Evolutionary conservation across 2,113 vertebrate species (phyloP).

Genomic region (Dromas ardeola): DNA sequence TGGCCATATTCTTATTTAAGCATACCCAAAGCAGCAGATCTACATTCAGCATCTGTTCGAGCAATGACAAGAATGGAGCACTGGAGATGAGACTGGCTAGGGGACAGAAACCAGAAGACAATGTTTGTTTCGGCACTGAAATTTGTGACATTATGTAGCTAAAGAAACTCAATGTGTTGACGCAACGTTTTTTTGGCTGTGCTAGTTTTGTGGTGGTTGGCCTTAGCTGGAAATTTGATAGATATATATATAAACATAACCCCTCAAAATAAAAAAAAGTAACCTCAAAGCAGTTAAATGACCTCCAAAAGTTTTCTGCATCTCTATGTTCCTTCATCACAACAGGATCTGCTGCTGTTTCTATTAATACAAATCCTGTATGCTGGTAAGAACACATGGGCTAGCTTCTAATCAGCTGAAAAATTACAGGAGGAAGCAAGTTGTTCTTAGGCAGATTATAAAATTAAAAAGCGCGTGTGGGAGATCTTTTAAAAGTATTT

Average conservation of each 20-base stretch:
- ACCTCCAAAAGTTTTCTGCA: neutral
- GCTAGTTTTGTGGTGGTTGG: neutral
- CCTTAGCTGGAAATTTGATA: neutral
- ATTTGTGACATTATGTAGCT: fast-evolving
- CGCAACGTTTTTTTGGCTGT: neutral
- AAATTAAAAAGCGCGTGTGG: neutral
- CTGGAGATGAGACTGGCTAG: neutral
- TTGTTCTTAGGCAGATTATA: constrained; percentile 1
- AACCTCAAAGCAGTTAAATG: neutral
- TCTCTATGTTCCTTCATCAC: neutral
- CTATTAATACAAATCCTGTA: neutral
- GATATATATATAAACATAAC: neutral
- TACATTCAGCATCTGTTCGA: neutral
- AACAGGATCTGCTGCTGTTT: neutral
- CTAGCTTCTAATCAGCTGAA: neutral
- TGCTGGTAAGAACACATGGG: neutral
- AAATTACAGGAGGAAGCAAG: constrained; percentile 30
- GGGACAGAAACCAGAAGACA: neutral
- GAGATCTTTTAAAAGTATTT: neutral
- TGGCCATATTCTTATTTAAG: neutral
- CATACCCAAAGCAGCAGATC: neutral
- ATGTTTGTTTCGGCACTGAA: neutral
- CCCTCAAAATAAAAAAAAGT: neutral
- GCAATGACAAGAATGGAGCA: neutral
- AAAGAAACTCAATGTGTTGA: neutral